Percentiles rank a stretch among this genome's conserved stretches.
These are phyloP conservation scores for Octomys mimax DNA, from an alignment of 2,797 vertebrate species.

Conservation along the genomic window DNA sequence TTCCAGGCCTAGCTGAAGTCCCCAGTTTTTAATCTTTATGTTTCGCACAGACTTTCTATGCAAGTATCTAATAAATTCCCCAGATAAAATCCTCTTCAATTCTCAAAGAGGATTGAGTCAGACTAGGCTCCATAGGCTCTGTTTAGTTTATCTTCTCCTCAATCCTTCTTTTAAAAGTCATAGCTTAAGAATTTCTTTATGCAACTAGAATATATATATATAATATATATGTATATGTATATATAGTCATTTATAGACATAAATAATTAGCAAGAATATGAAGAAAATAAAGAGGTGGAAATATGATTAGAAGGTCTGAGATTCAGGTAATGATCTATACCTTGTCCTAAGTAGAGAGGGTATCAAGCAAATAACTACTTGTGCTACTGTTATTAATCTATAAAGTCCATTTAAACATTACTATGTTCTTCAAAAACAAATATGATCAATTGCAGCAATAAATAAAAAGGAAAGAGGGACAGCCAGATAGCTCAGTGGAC, in stretches of 20 bases:
- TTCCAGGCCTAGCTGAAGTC: background rate
- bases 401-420: background rate
- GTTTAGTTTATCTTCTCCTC: background rate
- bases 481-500: too few relatives aligned
- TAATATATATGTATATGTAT: too few relatives aligned
- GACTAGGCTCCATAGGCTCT: background rate
- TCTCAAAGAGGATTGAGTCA: background rate
- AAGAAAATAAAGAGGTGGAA: background rate
- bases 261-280: background rate
- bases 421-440: conserved; percentile 2
- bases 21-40: background rate
- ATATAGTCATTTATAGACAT: background rate
- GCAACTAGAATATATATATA: background rate
- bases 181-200: background rate
- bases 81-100: background rate
- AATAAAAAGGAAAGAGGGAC: background rate
- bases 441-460: background rate
- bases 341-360: background rate
- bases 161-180: background rate
- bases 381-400: background rate
- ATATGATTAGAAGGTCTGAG: background rate
- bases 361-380: background rate
- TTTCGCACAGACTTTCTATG: background rate
- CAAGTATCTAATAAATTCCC: background rate
- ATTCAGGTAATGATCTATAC: background rate